Base-by-base conservation (phyloP, 2,113 vertebrate species). In the Gulo gulo region DNA sequence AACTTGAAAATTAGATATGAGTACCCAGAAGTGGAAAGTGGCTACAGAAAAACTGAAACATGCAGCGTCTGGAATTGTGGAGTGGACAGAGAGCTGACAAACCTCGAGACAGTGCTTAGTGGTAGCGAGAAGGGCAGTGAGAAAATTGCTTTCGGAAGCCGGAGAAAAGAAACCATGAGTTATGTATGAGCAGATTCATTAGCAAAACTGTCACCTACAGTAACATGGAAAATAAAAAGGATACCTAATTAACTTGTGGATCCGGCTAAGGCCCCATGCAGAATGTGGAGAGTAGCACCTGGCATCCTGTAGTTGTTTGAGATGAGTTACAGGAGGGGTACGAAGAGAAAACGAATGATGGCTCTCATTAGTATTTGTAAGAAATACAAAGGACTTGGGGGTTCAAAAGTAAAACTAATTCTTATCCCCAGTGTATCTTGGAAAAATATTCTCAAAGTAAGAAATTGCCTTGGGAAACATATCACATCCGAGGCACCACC, bases 361-460 rank as follows among this genome's bases (percentile, higher is more conserved):
- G 6, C 88, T 96, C 96, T 85, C 14, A 11, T 52, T 47, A 52
- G 6, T 52, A 81, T 88, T 69, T 57, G 34, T 31, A 94, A 50
- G 91, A 97, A 94, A 76, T 59, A 18, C 57, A 95, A 93, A 96
- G 63, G 7, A 52, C 10, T 91, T 95, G 20, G 20, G 7, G 23
- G 11, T 18, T 78, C 63, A 55, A 95, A 92, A 90, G 26, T 93
- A 88, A 88, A 82, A 94, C 21, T 24, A 39, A 57, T 80, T 96
- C 34, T 91, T 31, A 96, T 31, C 36, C 11, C 42, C 31, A 59
- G 11, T 85, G 26, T 10, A 13, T 80, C 29, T 69, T 65, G 16
- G 63, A 18, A 14, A 95, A 96, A 74, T 84, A 91, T 74, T 94
- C 76, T 80, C 23, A 67, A 86, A 95, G 39, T 61, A 90, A 87